phyloP scores from a whole-genome alignment of 1,140 invertebrate genomes.

The Solenopsis fugax region DNA sequence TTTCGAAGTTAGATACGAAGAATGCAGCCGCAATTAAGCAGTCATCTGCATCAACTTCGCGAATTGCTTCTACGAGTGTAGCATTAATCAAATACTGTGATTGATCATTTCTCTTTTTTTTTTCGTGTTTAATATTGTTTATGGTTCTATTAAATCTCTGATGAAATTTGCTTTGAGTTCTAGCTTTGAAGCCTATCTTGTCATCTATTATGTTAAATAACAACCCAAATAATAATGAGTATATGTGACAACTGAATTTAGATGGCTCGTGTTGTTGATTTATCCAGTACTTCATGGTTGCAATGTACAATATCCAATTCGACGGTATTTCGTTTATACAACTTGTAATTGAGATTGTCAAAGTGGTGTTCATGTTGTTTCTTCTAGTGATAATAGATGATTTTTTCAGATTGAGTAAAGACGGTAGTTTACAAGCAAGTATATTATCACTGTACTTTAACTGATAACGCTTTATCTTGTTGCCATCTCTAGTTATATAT shows the following conservation, averaged over 20 bases:
- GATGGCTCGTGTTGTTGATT: constrained; percentile 84
- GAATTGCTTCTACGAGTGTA: constrained; percentile 70
- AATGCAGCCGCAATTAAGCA: constrained; percentile 88
- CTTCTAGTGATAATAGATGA: constrained; percentile 75
- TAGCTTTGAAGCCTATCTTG: constrained; percentile 84
- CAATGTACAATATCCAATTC: constrained; percentile 89
- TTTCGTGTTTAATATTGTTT: constrained; percentile 16
- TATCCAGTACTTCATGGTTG: constrained; percentile 90
- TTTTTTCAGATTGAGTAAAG: constrained; percentile 81
- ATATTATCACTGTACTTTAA: constrained; percentile 81
- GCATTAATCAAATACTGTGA: constrained; percentile 30
- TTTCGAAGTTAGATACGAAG: constrained; percentile 89
- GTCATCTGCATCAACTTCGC: constrained; percentile 86
- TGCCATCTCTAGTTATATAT: constrained; percentile 82
- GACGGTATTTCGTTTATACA: constrained; percentile 86
- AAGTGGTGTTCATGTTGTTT: constrained; percentile 85
- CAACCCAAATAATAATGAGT: constrained; percentile 89
- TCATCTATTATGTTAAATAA: constrained; percentile 89
- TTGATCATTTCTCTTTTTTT: constrained; percentile 36
- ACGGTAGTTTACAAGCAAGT: constrained; percentile 81
- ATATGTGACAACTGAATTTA: constrained; percentile 87
- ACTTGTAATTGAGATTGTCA: constrained; percentile 81
- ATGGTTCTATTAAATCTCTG: constrained; percentile 69
- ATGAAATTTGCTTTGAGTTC: constrained; percentile 73
- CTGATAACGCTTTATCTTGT: constrained; percentile 76